These are phyloP conservation scores for Cheilosia urbana DNA, from an alignment of 2,888 invertebrate genomes.

Conservation along the genomic window DNA sequence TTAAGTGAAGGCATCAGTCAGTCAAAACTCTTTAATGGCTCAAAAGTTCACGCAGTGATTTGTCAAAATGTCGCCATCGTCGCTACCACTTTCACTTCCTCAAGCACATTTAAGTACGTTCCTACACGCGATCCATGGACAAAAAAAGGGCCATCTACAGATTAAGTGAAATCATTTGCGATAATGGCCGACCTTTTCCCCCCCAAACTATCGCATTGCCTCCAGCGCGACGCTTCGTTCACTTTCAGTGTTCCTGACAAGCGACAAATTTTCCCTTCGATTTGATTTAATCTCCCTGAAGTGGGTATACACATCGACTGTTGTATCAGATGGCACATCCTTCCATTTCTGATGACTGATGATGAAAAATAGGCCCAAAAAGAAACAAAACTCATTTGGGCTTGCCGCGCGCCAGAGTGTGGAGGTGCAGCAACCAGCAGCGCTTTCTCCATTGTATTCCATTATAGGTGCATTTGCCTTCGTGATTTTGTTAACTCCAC, in stretches of 20 bases:
- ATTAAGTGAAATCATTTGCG: slow-evolving; percentile 54
- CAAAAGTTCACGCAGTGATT: not conserved
- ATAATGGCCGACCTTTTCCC: slow-evolving; percentile 31
- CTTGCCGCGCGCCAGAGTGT: slow-evolving; percentile 30
- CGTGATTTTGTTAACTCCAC: slow-evolving; percentile 29
- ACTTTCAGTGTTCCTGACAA: slow-evolving; percentile 59
- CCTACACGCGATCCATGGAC: slow-evolving; percentile 2
- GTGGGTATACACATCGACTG: slow-evolving; percentile 21
- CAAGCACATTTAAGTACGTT: not conserved
- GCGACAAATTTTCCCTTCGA: slow-evolving; percentile 57
- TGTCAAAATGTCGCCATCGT: slow-evolving; percentile 9
- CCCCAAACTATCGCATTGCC: slow-evolving; percentile 21
- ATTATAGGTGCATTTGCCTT: slow-evolving; percentile 25
- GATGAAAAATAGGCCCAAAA: slow-evolving; percentile 18
- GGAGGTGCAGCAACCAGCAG: slow-evolving; percentile 61
- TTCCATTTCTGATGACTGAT: slow-evolving; percentile 61
- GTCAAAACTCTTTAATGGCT: not conserved
- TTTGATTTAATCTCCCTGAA: slow-evolving; percentile 41
- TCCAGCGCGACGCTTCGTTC: slow-evolving; percentile 24
- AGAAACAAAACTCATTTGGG: slow-evolving; percentile 53
- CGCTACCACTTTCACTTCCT: slow-evolving; percentile 55
- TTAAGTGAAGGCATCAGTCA: too few relatives aligned
- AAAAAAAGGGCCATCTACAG: slow-evolving; percentile 44
- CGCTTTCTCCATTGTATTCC: slow-evolving; percentile 70
- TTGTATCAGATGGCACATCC: slow-evolving; percentile 60